Evolutionary conservation across 2,113 vertebrate genomes (phyloP), one percentile per base, ranked within the genome.

Genomic region (Urocynchramus pylzowi): DNA sequence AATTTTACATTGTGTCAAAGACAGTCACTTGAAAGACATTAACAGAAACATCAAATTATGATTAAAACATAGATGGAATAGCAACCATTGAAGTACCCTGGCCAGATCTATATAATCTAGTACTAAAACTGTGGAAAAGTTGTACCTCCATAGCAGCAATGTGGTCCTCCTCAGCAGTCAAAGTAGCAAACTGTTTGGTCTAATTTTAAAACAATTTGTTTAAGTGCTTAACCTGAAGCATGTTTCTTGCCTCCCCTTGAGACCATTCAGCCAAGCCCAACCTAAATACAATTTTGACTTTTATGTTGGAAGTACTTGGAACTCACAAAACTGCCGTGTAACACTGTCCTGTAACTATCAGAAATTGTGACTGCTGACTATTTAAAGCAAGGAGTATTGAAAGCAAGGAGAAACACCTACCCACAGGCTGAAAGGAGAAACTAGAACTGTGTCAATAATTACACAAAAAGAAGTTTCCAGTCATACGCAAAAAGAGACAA

Each of bases 1-100:
- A 92, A 69, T 77, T 97, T 96, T 96, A 84, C 31, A 96, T 45
- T 96, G 47, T 91, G 35, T 10, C n/a, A 95, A 88, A 90, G 74
- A 83, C 47, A 97, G 89, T 88, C 52, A 75, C 24, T 81, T 90
- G 53, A 70, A 94, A 95, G 57, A 78, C 37, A 85, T 91, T 77
- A 84, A 65, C 19, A 78, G 4, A 96, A 93, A 39, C 35, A 52
- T 63, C n/a, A 84, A 71, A 63, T n/a, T 61, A 26, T 56, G 13
- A 44, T 42, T 56, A 65, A 85, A 91, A 18, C 39, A n/a, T 31
- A 42, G 33, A 44, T 45, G 14, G 49, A 91, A 77, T 39, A 41
- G 18, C 52, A 75, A 52, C 3, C 6, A 63, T 12, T 87, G 4
- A 81, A 67, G 12, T 81, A 28, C 6, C n/a, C 22, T 3, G 0